Conservation (phyloP, 64 coral and sea anemone genomes). For the Orbicella faveolata region DNA sequence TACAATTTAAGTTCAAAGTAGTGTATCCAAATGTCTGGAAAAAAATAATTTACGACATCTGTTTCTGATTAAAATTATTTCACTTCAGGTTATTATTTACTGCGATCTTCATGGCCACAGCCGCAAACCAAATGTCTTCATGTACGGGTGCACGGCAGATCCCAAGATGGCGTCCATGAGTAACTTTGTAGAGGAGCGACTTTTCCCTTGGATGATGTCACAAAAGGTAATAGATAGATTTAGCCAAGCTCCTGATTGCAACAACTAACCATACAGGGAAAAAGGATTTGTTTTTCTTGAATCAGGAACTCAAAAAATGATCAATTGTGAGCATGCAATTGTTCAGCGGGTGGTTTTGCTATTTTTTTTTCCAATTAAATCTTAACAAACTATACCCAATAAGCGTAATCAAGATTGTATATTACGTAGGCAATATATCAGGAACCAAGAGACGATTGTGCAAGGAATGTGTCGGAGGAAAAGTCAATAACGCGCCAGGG, state of each 20-base stretch:
- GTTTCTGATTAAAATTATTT: neutral
- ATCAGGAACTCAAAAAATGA: too few species aligned
- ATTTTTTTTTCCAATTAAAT: too few species aligned
- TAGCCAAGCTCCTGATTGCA: too few species aligned
- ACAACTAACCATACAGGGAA: too few species aligned
- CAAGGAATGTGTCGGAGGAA: too few species aligned
- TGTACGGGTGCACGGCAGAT: constrained; percentile 97
- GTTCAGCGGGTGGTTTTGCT: too few species aligned
- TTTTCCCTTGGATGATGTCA: constrained; percentile 99
- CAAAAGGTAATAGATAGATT: constrained; percentile 59
- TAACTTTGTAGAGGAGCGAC: constrained; percentile 77
- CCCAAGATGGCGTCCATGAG: constrained; percentile 75
- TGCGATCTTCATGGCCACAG: constrained; percentile 98
- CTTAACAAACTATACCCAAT: too few species aligned
- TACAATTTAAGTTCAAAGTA: neutral
- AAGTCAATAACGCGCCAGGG: too few species aligned
- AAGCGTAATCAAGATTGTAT: neutral
- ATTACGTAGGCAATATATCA: too few species aligned
- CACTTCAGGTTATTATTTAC: constrained; percentile 78
- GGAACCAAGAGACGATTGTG: too few species aligned
- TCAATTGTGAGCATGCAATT: too few species aligned
- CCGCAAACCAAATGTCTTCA: constrained; percentile 97
- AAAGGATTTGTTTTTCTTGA: too few species aligned
- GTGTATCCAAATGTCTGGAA: neutral
- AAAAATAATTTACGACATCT: neutral